Evolutionary conservation across 1,140 invertebrate genomes (phyloP), one percentile per base, ranked within the genome.

Genomic region (Pomacea maculata): DNA sequence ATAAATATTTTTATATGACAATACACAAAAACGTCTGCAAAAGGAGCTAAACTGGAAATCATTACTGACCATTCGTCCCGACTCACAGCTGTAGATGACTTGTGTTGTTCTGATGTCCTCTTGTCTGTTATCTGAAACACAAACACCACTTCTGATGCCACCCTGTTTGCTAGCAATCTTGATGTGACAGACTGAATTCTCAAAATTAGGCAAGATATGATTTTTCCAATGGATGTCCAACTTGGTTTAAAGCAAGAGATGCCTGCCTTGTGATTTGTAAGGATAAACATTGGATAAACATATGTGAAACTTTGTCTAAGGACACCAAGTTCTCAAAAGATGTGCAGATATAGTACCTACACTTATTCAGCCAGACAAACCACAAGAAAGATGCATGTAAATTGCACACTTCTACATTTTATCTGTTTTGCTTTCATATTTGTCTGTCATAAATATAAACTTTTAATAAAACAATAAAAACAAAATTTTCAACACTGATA

Each of bases 71-170:
- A 88, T 87, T 80, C 84, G 82, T 15, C 87, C 87, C 68, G 86
- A 85, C 77, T 88, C 83, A 78, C 83, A 87, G 75, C 86, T 89
- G 81, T 89, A 89, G 11, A 89, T 85, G 34, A 89, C 82, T 73
- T 89, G 88, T 65, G 88, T 89, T 54, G 88, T 89, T 57, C 86
- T 80, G n/a, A 87, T 78, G 29, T 88, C 88, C 61, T 89, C 87
- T 77, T 88, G 87, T 52, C 86, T 85, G 78, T 84, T 86, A 73
- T 87, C 87, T 88, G 82, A 25, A 86, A 86, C 34, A 83, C 45
- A 80, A 68, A 34, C 25, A 61, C 57, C 11, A 61, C 57, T 61
- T n/a, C 54, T 34, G 55, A 74, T 57, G 21, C n/a, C 34, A 74
- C 9, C 57, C 29, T 63, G 21, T 64, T 63, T 65, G 17, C 55